Base-by-base conservation (phyloP, 1,140 invertebrate species). In the Aphaenogaster ashmeadi region DNA sequence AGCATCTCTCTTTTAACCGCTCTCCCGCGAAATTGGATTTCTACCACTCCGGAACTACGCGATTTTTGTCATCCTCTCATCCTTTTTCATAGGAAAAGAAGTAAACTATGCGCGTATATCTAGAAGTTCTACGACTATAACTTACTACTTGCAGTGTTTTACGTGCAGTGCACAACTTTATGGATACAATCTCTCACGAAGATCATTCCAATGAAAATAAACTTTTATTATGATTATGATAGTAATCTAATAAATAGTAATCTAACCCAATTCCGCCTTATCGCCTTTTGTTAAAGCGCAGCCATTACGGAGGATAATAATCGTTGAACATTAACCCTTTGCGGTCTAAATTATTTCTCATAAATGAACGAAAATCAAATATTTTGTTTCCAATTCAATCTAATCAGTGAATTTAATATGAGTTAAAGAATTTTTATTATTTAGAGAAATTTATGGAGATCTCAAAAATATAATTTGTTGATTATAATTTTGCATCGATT, bases 21-120 rank as follows among this genome's bases (percentile, higher is more conserved):
- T 36, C 9, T 36, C 18, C 21, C 64, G 47, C 47, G 11, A 71
- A 88, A 89, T 87, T 62, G 27, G 60, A 81, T 83, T 88, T 52
- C 64, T 64, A 54, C 18, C 54, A 50, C 21, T 47, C 6, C 11
- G 27, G 11, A 77, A 54, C 1, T 56, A 54, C 58, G 21, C 62
- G 44, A 87, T 69, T 71, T 75, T 81, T 52, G 11, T 2, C 27
- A 47, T 15, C 27, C 27, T 27, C 27, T 36, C 52, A 36, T 36
- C 3, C 44, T 13, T 0, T 50, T 27, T 21, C 15, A 11, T 33
- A 13, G 33, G 1, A 1, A 69, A 54, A 80, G 13, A 69, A 41
- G 27, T 58, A 33, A 41, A n/a, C 13, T 44, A 27, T 44, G 47
- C 2, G 41, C 8, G 7, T 44, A 47, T 58, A 36, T 58, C 36